Evolutionary conservation across 2,113 vertebrate genomes (phyloP).

Genomic region (Thamnophis sirtalis): DNA sequence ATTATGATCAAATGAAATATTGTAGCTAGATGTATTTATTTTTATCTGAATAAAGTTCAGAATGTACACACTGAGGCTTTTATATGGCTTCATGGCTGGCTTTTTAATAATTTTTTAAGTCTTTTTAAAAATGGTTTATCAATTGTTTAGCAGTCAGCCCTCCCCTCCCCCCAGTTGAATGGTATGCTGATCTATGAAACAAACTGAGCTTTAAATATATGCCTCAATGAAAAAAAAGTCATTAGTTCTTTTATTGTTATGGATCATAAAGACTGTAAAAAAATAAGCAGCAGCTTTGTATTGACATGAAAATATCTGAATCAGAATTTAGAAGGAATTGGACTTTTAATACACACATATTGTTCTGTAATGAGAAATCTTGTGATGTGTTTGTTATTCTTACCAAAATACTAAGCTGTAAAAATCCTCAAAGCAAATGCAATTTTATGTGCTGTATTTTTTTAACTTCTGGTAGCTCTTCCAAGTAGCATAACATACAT

Average conservation of each 20-base stretch:
- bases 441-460: neutral
- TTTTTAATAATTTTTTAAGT: neutral
- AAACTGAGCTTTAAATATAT: constrained; percentile 14
- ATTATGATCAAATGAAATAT: constrained; percentile 8
- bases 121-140: neutral
- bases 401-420: neutral
- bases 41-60: neutral
- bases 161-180: neutral
- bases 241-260: neutral
- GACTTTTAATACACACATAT: constrained; percentile 12
- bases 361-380: constrained; percentile 24
- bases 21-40: constrained; percentile 25
- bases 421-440: neutral
- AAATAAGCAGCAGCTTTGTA: neutral
- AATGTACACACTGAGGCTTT: constrained; percentile 10
- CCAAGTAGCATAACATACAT: neutral
- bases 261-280: neutral
- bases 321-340: constrained; percentile 12
- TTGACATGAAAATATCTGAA: neutral
- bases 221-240: neutral
- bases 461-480: neutral
- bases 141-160: neutral
- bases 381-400: constrained; percentile 24
- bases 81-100: constrained; percentile 1
- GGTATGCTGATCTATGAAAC: neutral